Conservation (phyloP, 2,797 vertebrate genomes). For the Lycodopsis pacificus region DNA sequence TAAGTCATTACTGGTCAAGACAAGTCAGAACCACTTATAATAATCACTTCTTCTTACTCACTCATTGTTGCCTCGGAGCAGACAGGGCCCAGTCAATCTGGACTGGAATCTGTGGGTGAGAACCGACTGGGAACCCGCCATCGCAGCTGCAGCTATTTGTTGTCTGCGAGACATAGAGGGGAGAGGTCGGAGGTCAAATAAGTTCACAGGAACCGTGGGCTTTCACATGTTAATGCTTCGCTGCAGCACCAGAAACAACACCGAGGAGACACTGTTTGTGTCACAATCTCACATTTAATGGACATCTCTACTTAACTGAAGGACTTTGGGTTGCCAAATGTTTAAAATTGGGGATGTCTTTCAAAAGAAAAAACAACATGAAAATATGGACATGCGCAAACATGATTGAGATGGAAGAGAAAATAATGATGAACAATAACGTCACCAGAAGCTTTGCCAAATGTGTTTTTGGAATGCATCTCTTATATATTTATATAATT, state of each 20-base stretch:
- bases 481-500: not conserved
- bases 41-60: conserved; percentile 73
- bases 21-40: conserved; percentile 69
- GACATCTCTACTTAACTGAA: conserved; percentile 46
- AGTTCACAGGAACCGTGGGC: conserved; percentile 87
- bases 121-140: conserved; percentile 66
- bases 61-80: conserved; percentile 61
- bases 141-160: conserved; percentile 88
- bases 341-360: not conserved
- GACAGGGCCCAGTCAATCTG: conserved; percentile 59
- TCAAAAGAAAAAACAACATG: conserved; percentile 1
- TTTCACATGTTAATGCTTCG: conserved; percentile 90
- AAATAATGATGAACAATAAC: not conserved
- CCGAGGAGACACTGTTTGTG: conserved; percentile 49
- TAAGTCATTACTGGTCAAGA: conserved; percentile 63
- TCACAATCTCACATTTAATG: conserved; percentile 54
- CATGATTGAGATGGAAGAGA: not conserved
- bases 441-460: not conserved
- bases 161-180: conserved; percentile 81
- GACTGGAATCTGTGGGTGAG: conserved; percentile 69
- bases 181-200: conserved; percentile 88
- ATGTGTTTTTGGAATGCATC: not conserved
- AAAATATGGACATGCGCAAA: conserved; percentile 31
- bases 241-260: conserved; percentile 57
- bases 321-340: conserved; percentile 6